Conservation (phyloP, 23 tunicate genomes). For the Styela clava region DNA sequence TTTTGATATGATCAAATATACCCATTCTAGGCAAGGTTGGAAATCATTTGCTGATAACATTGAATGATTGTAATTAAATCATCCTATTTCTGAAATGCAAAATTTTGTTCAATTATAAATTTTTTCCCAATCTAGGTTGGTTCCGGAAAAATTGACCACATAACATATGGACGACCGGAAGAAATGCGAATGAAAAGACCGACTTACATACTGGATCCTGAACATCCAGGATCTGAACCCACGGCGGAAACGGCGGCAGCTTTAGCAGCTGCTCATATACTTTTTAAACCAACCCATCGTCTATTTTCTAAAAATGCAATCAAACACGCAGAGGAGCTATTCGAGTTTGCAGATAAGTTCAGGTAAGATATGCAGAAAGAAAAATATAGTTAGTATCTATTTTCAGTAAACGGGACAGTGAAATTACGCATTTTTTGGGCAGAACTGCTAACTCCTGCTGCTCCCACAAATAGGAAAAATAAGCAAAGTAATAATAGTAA, state of each 20-base stretch:
- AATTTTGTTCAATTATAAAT: no score
- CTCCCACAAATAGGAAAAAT: no score
- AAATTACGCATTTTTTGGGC: no score
- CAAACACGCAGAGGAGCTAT: slow-evolving; percentile 64
- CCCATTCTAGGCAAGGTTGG: no score
- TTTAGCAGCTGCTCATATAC: slow-evolving; percentile 83
- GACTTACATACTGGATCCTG: slow-evolving; percentile 42
- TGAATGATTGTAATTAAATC: no score
- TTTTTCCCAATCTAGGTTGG: slow-evolving; percentile 93
- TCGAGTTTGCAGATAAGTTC: slow-evolving; percentile 70
- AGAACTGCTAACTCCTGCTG: no score
- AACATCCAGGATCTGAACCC: slow-evolving; percentile 77
- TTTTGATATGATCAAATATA: no score
- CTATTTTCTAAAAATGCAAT: slow-evolving; percentile 44
- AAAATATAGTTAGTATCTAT: background rate
- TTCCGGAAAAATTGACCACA: slow-evolving; percentile 56
- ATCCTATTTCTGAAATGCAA: no score
- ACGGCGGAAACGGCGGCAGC: slow-evolving; percentile 98
- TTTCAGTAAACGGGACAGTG: no score
- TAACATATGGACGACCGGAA: slow-evolving; percentile 65
- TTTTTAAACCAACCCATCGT: slow-evolving; percentile 44
- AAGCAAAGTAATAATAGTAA: no score
- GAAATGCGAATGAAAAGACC: slow-evolving; percentile 66
- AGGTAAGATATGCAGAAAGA: slow-evolving; percentile 36
- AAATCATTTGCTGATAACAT: no score